Conservation (phyloP, 2,888 invertebrate genomes). For the Zaprionus lineosus region DNA sequence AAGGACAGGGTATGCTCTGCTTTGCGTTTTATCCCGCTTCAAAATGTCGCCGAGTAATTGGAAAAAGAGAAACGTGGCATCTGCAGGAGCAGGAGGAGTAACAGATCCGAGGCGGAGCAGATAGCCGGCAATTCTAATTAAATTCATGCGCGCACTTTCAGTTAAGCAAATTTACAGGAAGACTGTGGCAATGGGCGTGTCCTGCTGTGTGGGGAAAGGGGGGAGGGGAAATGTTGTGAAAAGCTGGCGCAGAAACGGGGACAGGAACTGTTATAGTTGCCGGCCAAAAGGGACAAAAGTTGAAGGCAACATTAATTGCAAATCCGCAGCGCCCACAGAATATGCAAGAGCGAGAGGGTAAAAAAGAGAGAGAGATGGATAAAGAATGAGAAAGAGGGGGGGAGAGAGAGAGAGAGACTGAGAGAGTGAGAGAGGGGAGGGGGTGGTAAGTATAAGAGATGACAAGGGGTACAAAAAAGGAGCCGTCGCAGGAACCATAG, state of each 20-base stretch:
- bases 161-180: conserved; percentile 73
- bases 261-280: conserved; percentile 25
- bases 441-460: background rate
- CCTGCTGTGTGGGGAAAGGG: background rate
- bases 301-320: conserved; percentile 79
- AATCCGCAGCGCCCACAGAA: conserved; percentile 59
- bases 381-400: conserved; percentile 1
- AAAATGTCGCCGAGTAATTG: conserved; percentile 50
- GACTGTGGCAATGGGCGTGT: conserved; percentile 13
- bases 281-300: conserved; percentile 65
- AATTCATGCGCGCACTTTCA: conserved; percentile 75
- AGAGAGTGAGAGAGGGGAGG: background rate
- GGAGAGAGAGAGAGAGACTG: background rate
- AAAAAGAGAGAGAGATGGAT: background rate
- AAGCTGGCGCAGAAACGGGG: conserved; percentile 1
- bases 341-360: background rate
- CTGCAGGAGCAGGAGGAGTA: conserved; percentile 17
- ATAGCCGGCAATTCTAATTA: conserved; percentile 70
- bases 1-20: conserved; percentile 12
- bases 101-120: conserved; percentile 51
- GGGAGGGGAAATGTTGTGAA: background rate
- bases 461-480: conserved; percentile 1
- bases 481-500: conserved; percentile 29
- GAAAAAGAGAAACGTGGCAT: conserved; percentile 29
- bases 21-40: conserved; percentile 52